Base-by-base conservation (phyloP, 2,113 vertebrate species). In the Hassar affinis region DNA sequence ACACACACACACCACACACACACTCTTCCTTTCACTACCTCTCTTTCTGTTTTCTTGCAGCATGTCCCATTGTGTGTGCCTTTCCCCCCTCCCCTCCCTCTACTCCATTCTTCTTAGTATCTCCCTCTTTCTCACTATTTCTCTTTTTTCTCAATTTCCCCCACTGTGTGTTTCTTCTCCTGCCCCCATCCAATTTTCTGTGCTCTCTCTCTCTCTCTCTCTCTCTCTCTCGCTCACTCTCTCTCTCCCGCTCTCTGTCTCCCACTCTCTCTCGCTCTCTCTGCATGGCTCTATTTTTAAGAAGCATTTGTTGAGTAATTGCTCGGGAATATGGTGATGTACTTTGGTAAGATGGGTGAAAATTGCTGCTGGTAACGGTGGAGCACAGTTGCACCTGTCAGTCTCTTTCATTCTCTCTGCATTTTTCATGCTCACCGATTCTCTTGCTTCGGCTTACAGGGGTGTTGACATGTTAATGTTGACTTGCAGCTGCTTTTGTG, bases 391-490 rank as follows among this genome's bases (percentile, higher is more conserved):
- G 77, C 82, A 84, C 76, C 82, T 84, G 76, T 82, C 71, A 49
- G 64, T 62, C 25, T 51, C 42, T 57, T 69, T 71, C n/a, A 54
- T 79, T 57, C 87, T 84, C 79, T 59, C 79, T 74, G 82, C 62
- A 76, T 82, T 86, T 89, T 88, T 77, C 38, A 52, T 59, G 68
- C 64, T 15, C 18, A 33, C 51, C 33, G 45, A 69, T 68, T 75
- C 59, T 59, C 14, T 61, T 49, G 74, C 33, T 84, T 47, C 76
- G 42, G 57, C 74, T 33, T 78, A 27, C 52, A 49, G 49, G 7
- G 75, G 47, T 51, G 61, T 82, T 88, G 83, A 88, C 81, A 87
- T 88, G 83, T 84, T 76, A 83, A 82, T 86, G 38, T 86, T 66
- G 45, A 66, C 42, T 52, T 49, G 78, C 84, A 81, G 84, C 82